Evolutionary conservation across 2,888 invertebrate genomes (phyloP).

Genomic region (Phasia obesa): DNA sequence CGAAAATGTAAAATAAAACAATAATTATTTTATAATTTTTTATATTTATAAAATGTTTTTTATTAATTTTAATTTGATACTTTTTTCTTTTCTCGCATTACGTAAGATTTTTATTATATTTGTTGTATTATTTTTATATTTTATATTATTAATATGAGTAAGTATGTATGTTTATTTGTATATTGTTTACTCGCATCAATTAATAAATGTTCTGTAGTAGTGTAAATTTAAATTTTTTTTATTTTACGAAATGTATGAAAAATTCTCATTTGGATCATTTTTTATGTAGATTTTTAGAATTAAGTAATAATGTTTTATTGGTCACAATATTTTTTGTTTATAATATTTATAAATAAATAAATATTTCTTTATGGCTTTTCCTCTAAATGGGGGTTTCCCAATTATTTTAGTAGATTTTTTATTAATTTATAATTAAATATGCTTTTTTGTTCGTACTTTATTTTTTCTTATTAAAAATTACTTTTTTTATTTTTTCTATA

Average conservation of each 20-base stretch:
- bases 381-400: neutral
- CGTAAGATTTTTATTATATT: conserved; percentile 30
- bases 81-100: neutral
- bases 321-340: conserved; percentile 61
- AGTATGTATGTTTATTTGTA: conserved; percentile 28
- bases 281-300: conserved; percentile 60
- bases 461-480: conserved; percentile 18
- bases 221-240: conserved; percentile 13
- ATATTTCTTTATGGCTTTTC: neutral
- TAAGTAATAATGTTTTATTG: conserved; percentile 60
- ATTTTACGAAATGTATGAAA: conserved; percentile 45
- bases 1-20: conserved; percentile 25
- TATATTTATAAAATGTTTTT: conserved; percentile 47
- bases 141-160: conserved; percentile 33
- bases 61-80: conserved; percentile 32
- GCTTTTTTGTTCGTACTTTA: conserved; percentile 4
- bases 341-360: conserved; percentile 20
- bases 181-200: conserved; percentile 32
- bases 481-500: conserved; percentile 21
- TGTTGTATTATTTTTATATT: conserved; percentile 4
- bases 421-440: conserved; percentile 3
- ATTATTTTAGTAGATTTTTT: conserved; percentile 10
- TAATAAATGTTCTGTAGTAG: conserved; percentile 24
- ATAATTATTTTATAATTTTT: neutral
- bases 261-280: conserved; percentile 17